Evolutionary conservation across 2,888 invertebrate genomes (phyloP).

Genomic region (Cheilosia vulpina): DNA sequence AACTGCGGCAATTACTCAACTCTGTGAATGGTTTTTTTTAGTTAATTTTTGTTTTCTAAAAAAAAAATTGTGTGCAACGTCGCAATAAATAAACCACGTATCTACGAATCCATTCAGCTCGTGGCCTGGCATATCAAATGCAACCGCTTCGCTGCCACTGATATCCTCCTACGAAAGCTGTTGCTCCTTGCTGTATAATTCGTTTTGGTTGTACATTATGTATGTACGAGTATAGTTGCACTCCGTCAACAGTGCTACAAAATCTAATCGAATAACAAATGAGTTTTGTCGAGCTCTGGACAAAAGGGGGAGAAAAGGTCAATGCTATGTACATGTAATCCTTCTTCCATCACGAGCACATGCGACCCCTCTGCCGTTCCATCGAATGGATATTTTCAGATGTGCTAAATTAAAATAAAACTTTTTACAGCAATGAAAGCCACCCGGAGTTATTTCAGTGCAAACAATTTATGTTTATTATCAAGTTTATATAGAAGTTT

Average conservation of each 20-base stretch:
- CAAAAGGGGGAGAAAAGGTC: slow-evolving; percentile 15
- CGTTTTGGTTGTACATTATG: neutral
- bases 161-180: neutral
- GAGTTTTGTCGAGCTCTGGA: slow-evolving; percentile 21
- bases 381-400: slow-evolving; percentile 24
- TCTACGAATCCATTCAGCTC: slow-evolving; percentile 19
- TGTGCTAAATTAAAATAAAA: slow-evolving; percentile 66
- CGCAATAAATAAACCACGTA: slow-evolving; percentile 1
- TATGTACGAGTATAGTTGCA: slow-evolving; percentile 15
- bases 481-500: slow-evolving; percentile 46
- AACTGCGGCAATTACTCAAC: no score
- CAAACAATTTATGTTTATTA: slow-evolving; percentile 70
- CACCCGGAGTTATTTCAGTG: slow-evolving; percentile 67
- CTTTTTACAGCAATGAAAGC: slow-evolving; percentile 64
- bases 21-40: neutral
- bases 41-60: neutral
- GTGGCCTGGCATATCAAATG: slow-evolving; percentile 15
- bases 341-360: neutral
- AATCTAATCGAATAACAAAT: slow-evolving; percentile 58
- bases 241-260: slow-evolving; percentile 29
- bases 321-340: neutral
- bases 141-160: slow-evolving; percentile 12
- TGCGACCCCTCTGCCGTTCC: neutral
- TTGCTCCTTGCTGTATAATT: slow-evolving; percentile 8
- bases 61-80: neutral